phyloP scores from a whole-genome alignment of 1,140 invertebrate genomes.

The Neuroterus valhalla region DNA sequence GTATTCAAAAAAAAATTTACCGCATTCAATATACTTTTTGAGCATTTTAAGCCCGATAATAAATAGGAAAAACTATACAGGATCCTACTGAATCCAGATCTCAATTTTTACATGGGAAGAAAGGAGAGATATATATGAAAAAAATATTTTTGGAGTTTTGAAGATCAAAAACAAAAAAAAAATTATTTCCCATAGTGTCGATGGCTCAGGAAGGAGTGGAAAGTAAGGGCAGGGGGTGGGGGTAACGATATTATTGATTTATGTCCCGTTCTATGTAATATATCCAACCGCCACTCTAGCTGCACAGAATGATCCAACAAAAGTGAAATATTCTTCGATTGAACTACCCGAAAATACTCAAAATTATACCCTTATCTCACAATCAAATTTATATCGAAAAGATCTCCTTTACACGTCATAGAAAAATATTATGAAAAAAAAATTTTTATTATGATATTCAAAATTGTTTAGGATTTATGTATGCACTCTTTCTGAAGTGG shows the following conservation, averaged over 20 bases:
- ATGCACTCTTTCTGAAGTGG: no score
- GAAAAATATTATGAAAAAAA: no score
- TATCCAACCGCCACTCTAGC: conserved; percentile 62
- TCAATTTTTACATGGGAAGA: background rate
- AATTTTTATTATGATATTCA: no score
- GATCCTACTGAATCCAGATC: background rate
- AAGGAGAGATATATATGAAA: background rate
- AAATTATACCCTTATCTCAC: background rate
- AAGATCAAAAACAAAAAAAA: conserved; percentile 36
- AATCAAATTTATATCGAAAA: background rate
- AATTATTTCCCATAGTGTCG: conserved; percentile 43
- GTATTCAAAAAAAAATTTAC: no score
- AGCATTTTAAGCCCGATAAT: no score
- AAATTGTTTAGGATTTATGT: no score
- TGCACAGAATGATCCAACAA: conserved; percentile 60
- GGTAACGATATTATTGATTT: conserved; percentile 73
- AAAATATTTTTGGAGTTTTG: conserved; percentile 7
- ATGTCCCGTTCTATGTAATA: conserved; percentile 70
- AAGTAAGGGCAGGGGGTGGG: conserved; percentile 56
- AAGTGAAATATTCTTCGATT: conserved; percentile 41
- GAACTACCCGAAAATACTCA: background rate
- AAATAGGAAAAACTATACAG: background rate
- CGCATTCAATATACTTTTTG: no score
- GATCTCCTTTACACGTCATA: no score
- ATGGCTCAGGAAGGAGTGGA: conserved; percentile 52